Percentiles rank a stretch among this genome's conserved stretches.
phyloP scores from a whole-genome alignment of 2,888 invertebrate genomes.

The Sepiola atlantica region DNA sequence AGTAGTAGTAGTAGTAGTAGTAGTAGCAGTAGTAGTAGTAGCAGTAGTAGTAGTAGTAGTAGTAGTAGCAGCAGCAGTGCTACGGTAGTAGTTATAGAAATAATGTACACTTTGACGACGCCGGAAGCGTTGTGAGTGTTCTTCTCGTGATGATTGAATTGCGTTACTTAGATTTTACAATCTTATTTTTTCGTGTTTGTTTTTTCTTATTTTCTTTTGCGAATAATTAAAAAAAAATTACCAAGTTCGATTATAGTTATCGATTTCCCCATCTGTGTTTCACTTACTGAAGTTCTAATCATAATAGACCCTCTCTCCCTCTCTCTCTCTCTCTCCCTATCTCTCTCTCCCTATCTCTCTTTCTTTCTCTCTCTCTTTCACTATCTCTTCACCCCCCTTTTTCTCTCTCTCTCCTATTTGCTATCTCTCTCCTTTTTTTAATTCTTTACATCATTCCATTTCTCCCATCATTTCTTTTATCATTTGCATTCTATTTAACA shows the following conservation, averaged over 20 bases:
- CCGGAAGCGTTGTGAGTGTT: no score
- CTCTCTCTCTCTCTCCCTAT: not conserved
- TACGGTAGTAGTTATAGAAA: conserved; percentile 47
- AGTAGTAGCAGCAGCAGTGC: conserved; percentile 49
- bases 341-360: not conserved
- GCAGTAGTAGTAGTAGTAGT: not conserved
- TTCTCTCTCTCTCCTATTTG: not conserved
- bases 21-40: conserved; percentile 50
- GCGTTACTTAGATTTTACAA: no score
- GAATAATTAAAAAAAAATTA: no score
- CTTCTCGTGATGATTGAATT: no score
- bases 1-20: conserved; percentile 51
- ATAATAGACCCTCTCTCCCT: not conserved
- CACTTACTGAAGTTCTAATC: no score
- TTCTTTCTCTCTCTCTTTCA: not conserved
- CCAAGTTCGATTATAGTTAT: no score
- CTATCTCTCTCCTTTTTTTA: not conserved
- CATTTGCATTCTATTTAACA: not conserved
- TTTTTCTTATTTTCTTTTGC: no score
- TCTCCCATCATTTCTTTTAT: not conserved
- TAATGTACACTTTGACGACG: not conserved
- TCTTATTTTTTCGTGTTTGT: no score
- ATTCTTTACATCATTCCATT: not conserved
- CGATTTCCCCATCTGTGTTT: no score
- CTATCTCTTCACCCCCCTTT: not conserved